These are phyloP conservation scores for Tanypteryx hageni DNA, from an alignment of 2,888 invertebrate genomes.

Conservation along the genomic window DNA sequence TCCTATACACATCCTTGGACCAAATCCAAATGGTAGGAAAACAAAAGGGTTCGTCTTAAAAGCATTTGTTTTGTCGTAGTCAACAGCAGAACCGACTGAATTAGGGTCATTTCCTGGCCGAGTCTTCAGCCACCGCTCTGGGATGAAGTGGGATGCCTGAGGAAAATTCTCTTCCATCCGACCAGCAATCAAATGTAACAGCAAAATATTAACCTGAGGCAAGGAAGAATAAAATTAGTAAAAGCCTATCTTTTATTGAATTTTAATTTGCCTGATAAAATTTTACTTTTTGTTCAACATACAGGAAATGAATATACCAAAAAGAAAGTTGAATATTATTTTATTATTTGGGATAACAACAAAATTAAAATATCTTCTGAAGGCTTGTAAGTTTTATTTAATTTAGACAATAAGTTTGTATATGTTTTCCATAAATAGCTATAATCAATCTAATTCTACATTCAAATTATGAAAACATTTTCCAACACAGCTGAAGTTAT, in stretches of 20 bases:
- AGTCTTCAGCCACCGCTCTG: constrained; percentile 74
- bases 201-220: background rate
- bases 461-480: too few relatives aligned
- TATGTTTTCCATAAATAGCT: too few relatives aligned
- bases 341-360: too few relatives aligned
- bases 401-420: too few relatives aligned
- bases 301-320: too few relatives aligned
- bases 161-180: constrained; percentile 68
- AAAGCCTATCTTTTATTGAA: background rate
- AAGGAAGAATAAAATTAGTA: background rate
- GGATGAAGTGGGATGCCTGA: constrained; percentile 72
- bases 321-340: too few relatives aligned
- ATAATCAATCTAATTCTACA: too few relatives aligned
- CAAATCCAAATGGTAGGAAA: constrained; percentile 86
- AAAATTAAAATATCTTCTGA: too few relatives aligned
- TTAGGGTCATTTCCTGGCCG: background rate
- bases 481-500: too few relatives aligned
- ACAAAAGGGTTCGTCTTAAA: constrained; percentile 81
- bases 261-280: background rate
- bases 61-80: background rate
- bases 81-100: background rate
- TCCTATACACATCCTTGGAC: constrained; percentile 85
- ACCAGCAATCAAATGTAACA: background rate
- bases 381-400: too few relatives aligned
- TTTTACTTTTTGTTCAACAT: too few relatives aligned